Percentiles rank a stretch among this genome's conserved stretches.
phyloP scores from a whole-genome alignment of 2,797 vertebrate species.

The Echeneis naucrates region DNA sequence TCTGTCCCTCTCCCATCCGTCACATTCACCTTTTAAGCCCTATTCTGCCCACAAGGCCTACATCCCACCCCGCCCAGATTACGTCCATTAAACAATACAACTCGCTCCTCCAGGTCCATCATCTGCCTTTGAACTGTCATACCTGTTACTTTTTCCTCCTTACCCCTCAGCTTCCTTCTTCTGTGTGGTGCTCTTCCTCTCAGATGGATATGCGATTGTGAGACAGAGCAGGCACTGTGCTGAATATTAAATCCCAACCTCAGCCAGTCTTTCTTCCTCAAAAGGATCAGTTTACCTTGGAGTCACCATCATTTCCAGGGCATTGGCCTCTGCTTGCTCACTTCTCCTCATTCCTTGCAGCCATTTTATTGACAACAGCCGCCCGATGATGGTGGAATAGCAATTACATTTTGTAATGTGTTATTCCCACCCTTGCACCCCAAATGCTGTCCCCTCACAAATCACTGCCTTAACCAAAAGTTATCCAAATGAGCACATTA shows the following conservation, averaged over 20 bases:
- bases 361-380: slow-evolving; percentile 74
- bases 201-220: slow-evolving; percentile 65
- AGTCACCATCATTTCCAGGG: slow-evolving; percentile 61
- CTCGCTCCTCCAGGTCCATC: slow-evolving; percentile 58
- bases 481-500: background rate
- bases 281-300: slow-evolving; percentile 70
- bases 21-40: slow-evolving; percentile 34
- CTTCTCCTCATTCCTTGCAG: slow-evolving; percentile 57
- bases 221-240: slow-evolving; percentile 56
- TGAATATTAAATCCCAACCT: slow-evolving; percentile 73
- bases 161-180: slow-evolving; percentile 49
- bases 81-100: slow-evolving; percentile 50
- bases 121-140: slow-evolving; percentile 66
- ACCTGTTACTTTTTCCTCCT: slow-evolving; percentile 53
- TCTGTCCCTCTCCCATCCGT: slow-evolving; percentile 18
- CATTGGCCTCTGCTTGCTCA: slow-evolving; percentile 62
- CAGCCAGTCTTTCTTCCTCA: slow-evolving; percentile 64
- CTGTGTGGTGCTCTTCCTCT: slow-evolving; percentile 50
- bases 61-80: slow-evolving; percentile 43
- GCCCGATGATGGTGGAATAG: slow-evolving; percentile 61
- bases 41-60: slow-evolving; percentile 38
- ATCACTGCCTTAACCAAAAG: slow-evolving; percentile 42
- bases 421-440: slow-evolving; percentile 53
- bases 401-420: slow-evolving; percentile 71
- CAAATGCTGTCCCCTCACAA: slow-evolving; percentile 46